These are phyloP conservation scores for Ailurus styani DNA, from an alignment of 2,113 vertebrate species.

Conservation along the genomic window DNA sequence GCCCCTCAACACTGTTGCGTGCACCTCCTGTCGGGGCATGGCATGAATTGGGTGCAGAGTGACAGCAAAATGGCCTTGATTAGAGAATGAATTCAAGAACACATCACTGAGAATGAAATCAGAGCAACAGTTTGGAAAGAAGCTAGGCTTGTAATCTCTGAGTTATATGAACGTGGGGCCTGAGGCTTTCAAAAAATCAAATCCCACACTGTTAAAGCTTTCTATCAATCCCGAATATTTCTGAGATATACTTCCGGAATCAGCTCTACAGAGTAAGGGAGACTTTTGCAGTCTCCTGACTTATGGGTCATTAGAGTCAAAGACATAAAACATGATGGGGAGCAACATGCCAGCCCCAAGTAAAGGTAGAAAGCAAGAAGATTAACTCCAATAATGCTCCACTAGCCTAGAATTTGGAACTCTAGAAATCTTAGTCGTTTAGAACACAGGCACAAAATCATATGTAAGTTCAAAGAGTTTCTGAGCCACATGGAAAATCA, in stretches of 20 bases:
- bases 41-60: slow-evolving; percentile 48
- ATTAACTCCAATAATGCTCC: not conserved
- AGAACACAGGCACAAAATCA: not conserved
- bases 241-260: not conserved
- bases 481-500: not conserved
- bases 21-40: slow-evolving; percentile 50
- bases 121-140: not conserved
- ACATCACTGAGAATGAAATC: not conserved
- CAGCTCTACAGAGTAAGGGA: not conserved
- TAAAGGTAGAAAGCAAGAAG: not conserved
- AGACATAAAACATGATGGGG: not conserved
- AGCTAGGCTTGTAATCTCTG: not conserved
- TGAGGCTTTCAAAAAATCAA: not conserved
- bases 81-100: not conserved
- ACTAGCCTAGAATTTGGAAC: not conserved
- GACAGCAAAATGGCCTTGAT: not conserved
- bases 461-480: not conserved
- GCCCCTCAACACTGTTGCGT: slow-evolving; percentile 37
- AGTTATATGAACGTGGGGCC: not conserved
- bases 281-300: not conserved
- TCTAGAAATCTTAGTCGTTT: not conserved
- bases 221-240: not conserved
- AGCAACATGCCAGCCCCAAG: not conserved
- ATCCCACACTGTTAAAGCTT: not conserved
- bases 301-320: not conserved